A percentile compares a stretch with the other conserved stretches of the same genome.
phyloP scores from a whole-genome alignment of 2,113 vertebrate genomes.

The Urocolius indicus region DNA sequence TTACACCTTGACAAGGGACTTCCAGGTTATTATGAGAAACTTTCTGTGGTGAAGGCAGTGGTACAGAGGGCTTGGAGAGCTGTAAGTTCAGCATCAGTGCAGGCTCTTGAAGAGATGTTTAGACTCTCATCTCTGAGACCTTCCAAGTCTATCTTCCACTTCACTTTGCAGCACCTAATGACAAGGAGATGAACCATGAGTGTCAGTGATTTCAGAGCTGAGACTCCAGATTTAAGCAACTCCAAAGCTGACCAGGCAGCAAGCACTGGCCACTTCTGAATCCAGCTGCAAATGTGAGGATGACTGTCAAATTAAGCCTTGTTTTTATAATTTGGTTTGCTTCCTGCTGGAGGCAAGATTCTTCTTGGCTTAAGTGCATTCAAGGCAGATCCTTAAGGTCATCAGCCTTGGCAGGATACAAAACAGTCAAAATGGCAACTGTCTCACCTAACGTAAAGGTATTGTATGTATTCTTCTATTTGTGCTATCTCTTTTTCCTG shows the following conservation, averaged over 20 bases:
- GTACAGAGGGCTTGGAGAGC: not conserved
- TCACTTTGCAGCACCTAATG: not conserved
- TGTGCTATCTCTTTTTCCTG: not conserved
- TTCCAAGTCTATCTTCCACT: not conserved
- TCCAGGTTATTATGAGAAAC: not conserved
- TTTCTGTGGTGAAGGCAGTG: not conserved
- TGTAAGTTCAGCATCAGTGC: not conserved
- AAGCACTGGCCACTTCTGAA: not conserved
- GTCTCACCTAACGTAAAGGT: not conserved
- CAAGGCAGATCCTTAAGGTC: not conserved
- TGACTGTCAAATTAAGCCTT: not conserved
- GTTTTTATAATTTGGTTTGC: not conserved
- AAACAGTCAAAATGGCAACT: not conserved
- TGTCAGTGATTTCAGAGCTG: not conserved
- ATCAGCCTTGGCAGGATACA: not conserved
- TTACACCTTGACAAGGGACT: not conserved
- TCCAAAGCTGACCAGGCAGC: not conserved
- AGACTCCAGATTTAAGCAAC: not conserved
- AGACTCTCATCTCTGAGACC: not conserved
- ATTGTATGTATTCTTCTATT: not conserved
- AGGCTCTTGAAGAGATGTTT: not conserved
- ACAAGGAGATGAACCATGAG: not conserved
- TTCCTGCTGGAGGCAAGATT: not conserved
- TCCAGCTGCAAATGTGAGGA: constrained; percentile 17
- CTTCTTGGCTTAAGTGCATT: not conserved